Evolutionary conservation across 2,113 vertebrate genomes (phyloP), one percentile per base, ranked within the genome.

Genomic region (Dendrocopos noguchii): DNA sequence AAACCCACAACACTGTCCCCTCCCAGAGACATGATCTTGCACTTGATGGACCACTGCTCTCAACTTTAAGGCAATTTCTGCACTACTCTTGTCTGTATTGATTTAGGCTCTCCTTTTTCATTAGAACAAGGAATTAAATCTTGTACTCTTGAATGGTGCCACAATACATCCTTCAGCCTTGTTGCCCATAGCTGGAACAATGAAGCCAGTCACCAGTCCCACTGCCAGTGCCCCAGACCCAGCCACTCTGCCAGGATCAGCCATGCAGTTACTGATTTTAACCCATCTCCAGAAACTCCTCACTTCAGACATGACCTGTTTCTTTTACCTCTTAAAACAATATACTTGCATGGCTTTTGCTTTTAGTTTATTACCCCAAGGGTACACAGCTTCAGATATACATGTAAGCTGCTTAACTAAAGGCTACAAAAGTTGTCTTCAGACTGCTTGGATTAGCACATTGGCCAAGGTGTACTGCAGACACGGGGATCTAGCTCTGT

Each of bases 181-280:
- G 39, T 87, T 64, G 52, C 36, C 56, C 1, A 2, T 36, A 87
- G 42, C 31, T 80, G 64, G 34, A 80, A 68, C 31, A 80, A 53
- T 18, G 1, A 3, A 77, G 36, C n/a, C 10, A 79, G 47, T 22
- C 63, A 16, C 34, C 4, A 63, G 21, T n/a, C 18, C 60, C 39
- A 4, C 18, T 57, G 28, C 21, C 63, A 46, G 55, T 1, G 5
- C 1, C 27, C 44, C 3, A 2, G 29, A 15, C 17, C 25, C 6
- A 27, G 80, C n/a, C 55, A 5, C 12, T 14, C 29, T 53, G 28
- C 70, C 31, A 46, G 64, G 59, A 77, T 5, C 34, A 31, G 70
- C 34, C 42, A 34, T 0, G 1, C 9, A 7, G 29, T 59, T 42
- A 12, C 15, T 18, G 56, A 10, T 20, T 29, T 3, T 33, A 60